Evolutionary conservation across 2,113 vertebrate genomes (phyloP).

Genomic region (Vulpes vulpes): DNA sequence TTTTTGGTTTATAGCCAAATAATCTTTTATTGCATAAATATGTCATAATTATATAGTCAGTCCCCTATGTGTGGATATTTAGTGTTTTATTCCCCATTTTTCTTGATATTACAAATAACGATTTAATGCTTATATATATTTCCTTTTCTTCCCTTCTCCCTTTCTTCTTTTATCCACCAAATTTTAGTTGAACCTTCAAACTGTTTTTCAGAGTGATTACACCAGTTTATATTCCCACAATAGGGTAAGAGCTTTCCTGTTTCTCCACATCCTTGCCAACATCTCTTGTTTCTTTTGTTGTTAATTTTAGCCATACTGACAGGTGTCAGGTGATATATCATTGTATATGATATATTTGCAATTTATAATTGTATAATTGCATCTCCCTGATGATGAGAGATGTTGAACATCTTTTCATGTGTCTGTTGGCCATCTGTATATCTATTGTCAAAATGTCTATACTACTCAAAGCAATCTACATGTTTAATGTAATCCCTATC

Average conservation of each 20-base stretch:
- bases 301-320: background rate
- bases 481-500: no score
- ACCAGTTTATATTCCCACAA: background rate
- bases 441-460: background rate
- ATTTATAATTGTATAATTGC: background rate
- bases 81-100: background rate
- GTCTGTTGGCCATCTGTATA: background rate
- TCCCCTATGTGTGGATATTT: background rate
- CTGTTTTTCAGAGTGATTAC: background rate
- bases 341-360: background rate
- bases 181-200: background rate
- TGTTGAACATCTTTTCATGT: background rate
- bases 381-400: background rate
- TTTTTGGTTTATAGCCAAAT: background rate
- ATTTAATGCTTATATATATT: background rate
- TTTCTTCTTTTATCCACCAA: background rate
- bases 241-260: background rate
- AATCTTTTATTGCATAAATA: slow-evolving; percentile 9
- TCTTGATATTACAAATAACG: background rate
- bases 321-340: background rate
- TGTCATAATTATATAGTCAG: background rate
- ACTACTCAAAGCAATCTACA: no score
- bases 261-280: background rate
- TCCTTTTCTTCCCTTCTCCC: background rate
- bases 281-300: background rate